Conservation (phyloP, 2,113 vertebrate species). For the Erpornis zantholeuca region DNA sequence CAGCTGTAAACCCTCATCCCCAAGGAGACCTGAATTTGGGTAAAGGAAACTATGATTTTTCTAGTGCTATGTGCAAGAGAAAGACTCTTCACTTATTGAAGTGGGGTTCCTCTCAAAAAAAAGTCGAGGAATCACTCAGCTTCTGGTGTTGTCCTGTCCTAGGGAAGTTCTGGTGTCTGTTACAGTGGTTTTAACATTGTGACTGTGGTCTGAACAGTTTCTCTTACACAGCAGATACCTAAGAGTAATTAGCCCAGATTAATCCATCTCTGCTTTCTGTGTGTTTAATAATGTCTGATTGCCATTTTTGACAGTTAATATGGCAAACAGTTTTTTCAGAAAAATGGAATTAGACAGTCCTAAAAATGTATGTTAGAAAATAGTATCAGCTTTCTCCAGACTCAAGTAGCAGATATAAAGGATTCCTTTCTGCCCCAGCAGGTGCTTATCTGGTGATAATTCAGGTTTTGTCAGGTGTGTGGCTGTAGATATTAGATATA, state of each 20-base stretch:
- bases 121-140: fast-evolving
- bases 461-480: not conserved
- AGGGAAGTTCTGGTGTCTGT: not conserved
- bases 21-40: not conserved
- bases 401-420: not conserved
- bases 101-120: not conserved
- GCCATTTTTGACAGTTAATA: not conserved
- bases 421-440: not conserved
- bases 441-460: not conserved
- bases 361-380: not conserved
- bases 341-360: not conserved
- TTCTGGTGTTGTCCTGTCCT: not conserved
- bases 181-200: not conserved
- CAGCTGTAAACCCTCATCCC: not conserved
- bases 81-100: not conserved
- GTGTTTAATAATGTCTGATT: not conserved
- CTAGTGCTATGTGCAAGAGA: not conserved
- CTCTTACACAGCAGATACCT: not conserved
- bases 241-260: not conserved
- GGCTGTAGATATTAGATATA: not conserved
- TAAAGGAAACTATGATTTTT: not conserved
- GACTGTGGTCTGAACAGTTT: not conserved
- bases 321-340: not conserved
- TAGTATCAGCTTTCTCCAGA: not conserved
- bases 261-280: not conserved